Conservation (phyloP, 2,113 vertebrate genomes). For the Stigmatopora nigra region DNA sequence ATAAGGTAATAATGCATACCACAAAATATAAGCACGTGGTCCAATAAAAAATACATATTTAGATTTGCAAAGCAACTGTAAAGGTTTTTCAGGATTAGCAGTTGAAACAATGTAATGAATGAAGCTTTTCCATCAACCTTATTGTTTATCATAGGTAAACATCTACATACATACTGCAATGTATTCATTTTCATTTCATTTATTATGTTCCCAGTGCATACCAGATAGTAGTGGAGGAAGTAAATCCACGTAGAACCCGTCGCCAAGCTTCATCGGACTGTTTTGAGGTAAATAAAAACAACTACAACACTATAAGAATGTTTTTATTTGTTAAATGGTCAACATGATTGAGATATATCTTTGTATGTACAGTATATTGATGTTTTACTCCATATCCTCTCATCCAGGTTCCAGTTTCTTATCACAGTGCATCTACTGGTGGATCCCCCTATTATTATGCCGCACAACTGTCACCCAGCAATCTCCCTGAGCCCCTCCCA, state of each 20-base stretch:
- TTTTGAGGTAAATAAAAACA: constrained; percentile 71
- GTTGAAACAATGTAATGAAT: not conserved
- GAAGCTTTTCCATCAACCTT: too few species aligned
- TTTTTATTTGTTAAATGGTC: not conserved
- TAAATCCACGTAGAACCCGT: constrained; percentile 82
- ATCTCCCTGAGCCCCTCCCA: constrained; percentile 83
- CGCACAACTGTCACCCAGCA: constrained; percentile 87
- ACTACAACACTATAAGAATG: not conserved
- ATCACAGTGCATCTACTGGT: constrained; percentile 77
- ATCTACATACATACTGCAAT: too few species aligned
- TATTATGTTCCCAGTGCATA: constrained; percentile 75
- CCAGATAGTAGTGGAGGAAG: constrained; percentile 93
- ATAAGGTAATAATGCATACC: constrained; percentile 75
- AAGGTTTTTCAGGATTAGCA: not conserved
- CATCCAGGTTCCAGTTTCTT: constrained; percentile 78
- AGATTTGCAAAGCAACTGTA: not conserved
- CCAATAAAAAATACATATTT: not conserved
- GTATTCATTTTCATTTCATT: not conserved
- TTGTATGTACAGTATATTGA: too few species aligned
- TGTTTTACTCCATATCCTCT: not conserved
- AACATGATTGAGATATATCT: not conserved
- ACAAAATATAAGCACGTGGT: not conserved
- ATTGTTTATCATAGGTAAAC: too few species aligned
- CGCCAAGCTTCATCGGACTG: constrained; percentile 84
- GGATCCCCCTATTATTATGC: constrained; percentile 91